A percentile compares a stretch with the other conserved stretches of the same genome.
Conservation (phyloP, 2,888 invertebrate species). For the Cyclophora albipunctata region DNA sequence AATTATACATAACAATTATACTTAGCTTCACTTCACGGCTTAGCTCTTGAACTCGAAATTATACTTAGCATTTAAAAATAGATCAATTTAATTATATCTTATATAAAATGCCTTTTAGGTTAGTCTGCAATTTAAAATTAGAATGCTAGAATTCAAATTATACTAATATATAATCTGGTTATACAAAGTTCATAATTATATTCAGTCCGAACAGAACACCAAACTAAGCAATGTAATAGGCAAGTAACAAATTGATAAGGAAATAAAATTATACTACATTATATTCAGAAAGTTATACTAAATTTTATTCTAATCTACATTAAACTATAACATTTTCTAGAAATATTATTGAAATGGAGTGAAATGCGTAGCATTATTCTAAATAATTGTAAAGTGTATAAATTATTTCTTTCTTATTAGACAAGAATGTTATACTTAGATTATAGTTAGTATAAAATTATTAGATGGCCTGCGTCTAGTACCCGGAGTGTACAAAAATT, state of each 20-base stretch:
- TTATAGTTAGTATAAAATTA: neutral
- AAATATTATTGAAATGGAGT: constrained; percentile 11
- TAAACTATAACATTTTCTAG: neutral
- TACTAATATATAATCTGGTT: constrained; percentile 7
- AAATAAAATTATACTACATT: neutral
- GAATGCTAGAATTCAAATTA: constrained; percentile 21
- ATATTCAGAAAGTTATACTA: constrained; percentile 1
- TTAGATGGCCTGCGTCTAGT: neutral
- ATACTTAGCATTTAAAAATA: constrained; percentile 1
- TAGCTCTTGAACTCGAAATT: neutral
- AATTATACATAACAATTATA: too few relatives aligned
- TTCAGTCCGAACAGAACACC: neutral
- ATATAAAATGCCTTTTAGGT: constrained; percentile 18
- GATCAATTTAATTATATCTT: constrained; percentile 2
- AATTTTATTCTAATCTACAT: neutral
- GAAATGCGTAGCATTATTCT: constrained; percentile 70
- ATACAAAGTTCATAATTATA: constrained; percentile 1
- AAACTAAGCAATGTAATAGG: neutral
- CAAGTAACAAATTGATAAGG: neutral
- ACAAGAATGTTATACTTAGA: constrained; percentile 13
- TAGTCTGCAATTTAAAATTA: constrained; percentile 20
- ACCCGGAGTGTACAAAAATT: neutral
- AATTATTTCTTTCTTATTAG: constrained; percentile 32
- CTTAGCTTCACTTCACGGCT: constrained; percentile 6
- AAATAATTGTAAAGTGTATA: constrained; percentile 68